Evolutionary conservation across 2,888 invertebrate species (phyloP), one percentile per base, ranked within the genome.

Genomic region (Drosophila kambysellisi): DNA sequence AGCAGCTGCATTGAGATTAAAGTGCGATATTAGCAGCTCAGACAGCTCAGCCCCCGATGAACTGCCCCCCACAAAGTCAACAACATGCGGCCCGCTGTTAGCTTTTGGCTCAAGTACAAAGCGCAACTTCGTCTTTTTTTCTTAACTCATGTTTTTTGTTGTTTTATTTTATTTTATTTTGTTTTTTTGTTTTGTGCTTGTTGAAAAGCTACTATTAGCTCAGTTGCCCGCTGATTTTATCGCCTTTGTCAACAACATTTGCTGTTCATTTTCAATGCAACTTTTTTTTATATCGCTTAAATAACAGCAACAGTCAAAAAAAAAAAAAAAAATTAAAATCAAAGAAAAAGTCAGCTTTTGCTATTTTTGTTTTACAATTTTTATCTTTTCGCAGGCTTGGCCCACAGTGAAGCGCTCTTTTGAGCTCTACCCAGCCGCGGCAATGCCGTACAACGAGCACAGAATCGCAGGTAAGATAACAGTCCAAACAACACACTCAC

Each of bases 331-430:
- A 62, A 43, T 59, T 48, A 78, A 56, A 62, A 46, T 46, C 7
- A 37, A n/a, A 20, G 53, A 9, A 52, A 51, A 48, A n/a, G 12
- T n/a, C 63, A n/a, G 46, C n/a, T 20, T 11, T 9, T 6, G 30
- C 39, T 37, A 74, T 67, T 61, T 80, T 54, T 64, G 39, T 46
- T 50, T 67, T 58, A 51, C 69, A 74, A 51, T 63, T 61, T 51
- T 56, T 48, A 75, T 68, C 71, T 65, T 59, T 53, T 82, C 83
- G 29, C 89, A 93, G 93, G 93, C 93, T 74, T 93, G 93, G 93
- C 91, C 93, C 70, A 88, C 89, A 66, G 88, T 92, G 58, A 92
- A 91, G 85, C 92, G 89, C 67, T 86, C 92, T 46, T 93, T 92
- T 75, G 92, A 93, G 76, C 75, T 92, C 30, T 91, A 88, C 56